phyloP scores from a whole-genome alignment of 2,797 vertebrate species.

The Malacoctenus gilli region DNA sequence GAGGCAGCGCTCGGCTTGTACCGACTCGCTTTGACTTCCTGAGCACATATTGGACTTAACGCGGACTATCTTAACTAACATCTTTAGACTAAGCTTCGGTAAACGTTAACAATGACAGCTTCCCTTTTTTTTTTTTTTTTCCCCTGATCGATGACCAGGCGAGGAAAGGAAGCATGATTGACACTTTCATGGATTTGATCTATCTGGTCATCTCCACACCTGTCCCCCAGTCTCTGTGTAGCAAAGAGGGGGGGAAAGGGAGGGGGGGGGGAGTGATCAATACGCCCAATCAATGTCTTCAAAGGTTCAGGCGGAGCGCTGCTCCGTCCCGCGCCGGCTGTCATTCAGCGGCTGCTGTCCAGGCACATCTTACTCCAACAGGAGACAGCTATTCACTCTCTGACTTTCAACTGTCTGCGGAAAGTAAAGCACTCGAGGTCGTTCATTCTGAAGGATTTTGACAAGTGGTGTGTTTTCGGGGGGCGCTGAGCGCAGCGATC shows the following conservation, averaged over 20 bases:
- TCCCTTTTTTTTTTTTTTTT: neutral
- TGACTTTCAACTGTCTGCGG: slow-evolving; percentile 47
- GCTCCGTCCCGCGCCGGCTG: slow-evolving; percentile 62
- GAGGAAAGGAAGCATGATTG: slow-evolving; percentile 59
- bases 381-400: slow-evolving; percentile 60
- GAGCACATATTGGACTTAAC: neutral
- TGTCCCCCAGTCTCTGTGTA: slow-evolving; percentile 37
- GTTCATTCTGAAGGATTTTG: slow-evolving; percentile 56
- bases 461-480: slow-evolving; percentile 45
- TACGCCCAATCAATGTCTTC: slow-evolving; percentile 66
- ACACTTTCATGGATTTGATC: slow-evolving; percentile 68
- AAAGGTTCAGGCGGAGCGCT: slow-evolving; percentile 67
- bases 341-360: slow-evolving; percentile 67
- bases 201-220: slow-evolving; percentile 66
- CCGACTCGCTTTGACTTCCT: neutral
- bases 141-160: slow-evolving; percentile 44
- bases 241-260: slow-evolving; percentile 49
- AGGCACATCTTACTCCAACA: slow-evolving; percentile 59
- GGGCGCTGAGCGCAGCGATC: neutral
- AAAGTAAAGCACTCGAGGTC: slow-evolving; percentile 42
- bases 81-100: slow-evolving; percentile 11
- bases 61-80: slow-evolving; percentile 16
- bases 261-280: slow-evolving; percentile 67
- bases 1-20: slow-evolving; percentile 1
- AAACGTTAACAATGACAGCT: slow-evolving; percentile 28